These are phyloP conservation scores for Chromis chromis DNA, from an alignment of 2,797 vertebrate genomes.

Conservation along the genomic window DNA sequence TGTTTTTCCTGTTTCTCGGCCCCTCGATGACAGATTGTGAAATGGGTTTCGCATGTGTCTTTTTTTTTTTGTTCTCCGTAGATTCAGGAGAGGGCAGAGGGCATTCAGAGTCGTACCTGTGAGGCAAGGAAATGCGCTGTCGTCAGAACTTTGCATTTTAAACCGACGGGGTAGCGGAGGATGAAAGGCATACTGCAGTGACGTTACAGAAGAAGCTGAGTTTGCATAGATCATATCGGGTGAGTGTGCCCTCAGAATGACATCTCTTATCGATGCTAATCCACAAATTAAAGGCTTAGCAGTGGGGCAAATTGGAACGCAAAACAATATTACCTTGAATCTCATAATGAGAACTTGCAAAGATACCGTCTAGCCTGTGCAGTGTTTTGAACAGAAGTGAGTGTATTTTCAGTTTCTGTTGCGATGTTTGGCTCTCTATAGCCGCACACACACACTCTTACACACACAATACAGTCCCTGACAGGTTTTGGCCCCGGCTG, in stretches of 20 bases:
- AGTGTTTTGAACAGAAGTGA: conserved; percentile 16
- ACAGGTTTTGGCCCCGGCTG: conserved; percentile 51
- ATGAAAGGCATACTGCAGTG: conserved; percentile 49
- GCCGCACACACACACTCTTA: not conserved
- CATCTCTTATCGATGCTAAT: conserved; percentile 44
- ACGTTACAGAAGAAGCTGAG: conserved; percentile 31
- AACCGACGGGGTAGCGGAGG: conserved; percentile 20
- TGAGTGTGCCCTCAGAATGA: conserved; percentile 44
- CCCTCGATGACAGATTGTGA: conserved; percentile 72
- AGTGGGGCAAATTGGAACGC: not conserved
- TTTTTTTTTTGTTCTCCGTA: conserved; percentile 19
- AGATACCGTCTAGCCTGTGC: not conserved
- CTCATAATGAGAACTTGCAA: not conserved
- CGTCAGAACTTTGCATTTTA: conserved; percentile 60
- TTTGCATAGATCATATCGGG: conserved; percentile 70
- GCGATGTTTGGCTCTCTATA: conserved; percentile 13
- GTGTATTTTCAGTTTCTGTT: conserved; percentile 38
- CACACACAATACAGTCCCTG: conserved; percentile 40
- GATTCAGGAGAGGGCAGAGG: conserved; percentile 56
- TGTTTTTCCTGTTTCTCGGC: conserved; percentile 53
- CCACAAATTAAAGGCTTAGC: conserved; percentile 26
- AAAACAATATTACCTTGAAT: not conserved
- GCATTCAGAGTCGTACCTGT: conserved; percentile 52
- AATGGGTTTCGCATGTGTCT: conserved; percentile 78
- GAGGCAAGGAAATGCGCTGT: conserved; percentile 65